Conservation (phyloP, 1,140 invertebrate species). For the Zeugodacus cucurbitae region DNA sequence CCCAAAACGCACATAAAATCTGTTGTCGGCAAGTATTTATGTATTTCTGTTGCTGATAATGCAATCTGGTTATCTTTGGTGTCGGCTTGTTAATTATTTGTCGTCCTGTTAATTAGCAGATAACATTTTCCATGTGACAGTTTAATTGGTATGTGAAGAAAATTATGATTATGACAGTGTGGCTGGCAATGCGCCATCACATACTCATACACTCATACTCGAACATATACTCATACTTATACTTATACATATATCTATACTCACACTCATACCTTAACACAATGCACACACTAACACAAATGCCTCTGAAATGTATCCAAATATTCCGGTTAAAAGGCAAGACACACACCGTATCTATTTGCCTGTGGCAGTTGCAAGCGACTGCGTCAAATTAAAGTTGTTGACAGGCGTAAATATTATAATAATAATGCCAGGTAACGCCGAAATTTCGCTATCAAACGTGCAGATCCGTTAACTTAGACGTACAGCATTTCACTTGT, state of each 20-base stretch:
- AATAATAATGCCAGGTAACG: not conserved
- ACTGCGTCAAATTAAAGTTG: slow-evolving; percentile 21
- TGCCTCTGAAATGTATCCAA: not conserved
- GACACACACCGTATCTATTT: not conserved
- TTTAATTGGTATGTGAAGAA: slow-evolving; percentile 34
- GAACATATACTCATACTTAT: not conserved
- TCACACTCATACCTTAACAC: no score
- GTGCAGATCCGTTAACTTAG: no score
- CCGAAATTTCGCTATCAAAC: no score
- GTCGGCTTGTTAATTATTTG: slow-evolving; percentile 35
- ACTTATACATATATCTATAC: not conserved
- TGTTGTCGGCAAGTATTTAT: not conserved
- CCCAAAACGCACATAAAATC: not conserved
- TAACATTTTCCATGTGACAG: slow-evolving; percentile 21
- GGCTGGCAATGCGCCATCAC: not conserved
- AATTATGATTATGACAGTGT: slow-evolving; percentile 34
- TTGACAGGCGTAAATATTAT: not conserved
- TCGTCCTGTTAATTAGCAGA: slow-evolving; percentile 33
- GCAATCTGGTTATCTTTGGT: slow-evolving; percentile 33
- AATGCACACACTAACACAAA: no score
- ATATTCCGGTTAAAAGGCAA: not conserved
- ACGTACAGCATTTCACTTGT: no score
- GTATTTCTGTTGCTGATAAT: not conserved
- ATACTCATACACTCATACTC: not conserved
- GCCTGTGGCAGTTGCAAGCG: not conserved